Conservation (phyloP, 2,113 vertebrate genomes). For the Calidris pugnax region DNA sequence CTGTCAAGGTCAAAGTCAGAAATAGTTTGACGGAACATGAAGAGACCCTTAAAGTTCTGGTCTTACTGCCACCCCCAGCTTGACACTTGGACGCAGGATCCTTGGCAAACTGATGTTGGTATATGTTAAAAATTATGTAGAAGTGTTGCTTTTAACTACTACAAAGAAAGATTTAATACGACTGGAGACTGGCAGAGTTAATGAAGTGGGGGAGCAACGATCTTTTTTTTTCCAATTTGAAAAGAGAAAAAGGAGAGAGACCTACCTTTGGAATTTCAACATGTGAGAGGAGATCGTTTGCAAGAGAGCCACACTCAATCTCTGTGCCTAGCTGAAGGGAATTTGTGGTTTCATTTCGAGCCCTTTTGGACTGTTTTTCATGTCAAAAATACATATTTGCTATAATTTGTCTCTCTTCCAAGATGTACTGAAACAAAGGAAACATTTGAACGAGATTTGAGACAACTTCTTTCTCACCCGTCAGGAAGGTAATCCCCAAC, state of each 20-base stretch:
- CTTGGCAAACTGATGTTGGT: neutral
- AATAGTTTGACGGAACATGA: neutral
- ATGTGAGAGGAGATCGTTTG: neutral
- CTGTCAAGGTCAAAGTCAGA: neutral
- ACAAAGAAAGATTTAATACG: neutral
- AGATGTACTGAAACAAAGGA: slow-evolving; percentile 62
- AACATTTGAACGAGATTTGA: slow-evolving; percentile 52
- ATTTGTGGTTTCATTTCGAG: slow-evolving; percentile 28
- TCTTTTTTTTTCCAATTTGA: neutral
- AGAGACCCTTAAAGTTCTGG: neutral
- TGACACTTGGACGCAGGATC: neutral
- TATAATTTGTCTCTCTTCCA: slow-evolving; percentile 47
- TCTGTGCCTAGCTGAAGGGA: neutral
- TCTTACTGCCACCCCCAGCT: neutral
- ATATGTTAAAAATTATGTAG: neutral
- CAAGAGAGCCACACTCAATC: neutral
- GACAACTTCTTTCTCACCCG: slow-evolving; percentile 51
- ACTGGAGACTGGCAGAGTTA: neutral
- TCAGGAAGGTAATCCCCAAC: slow-evolving; percentile 52
- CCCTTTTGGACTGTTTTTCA: slow-evolving; percentile 23
- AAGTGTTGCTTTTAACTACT: neutral
- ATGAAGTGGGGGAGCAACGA: neutral
- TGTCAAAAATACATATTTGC: slow-evolving; percentile 54
- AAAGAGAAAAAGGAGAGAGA: neutral
- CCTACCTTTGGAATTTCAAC: neutral